A percentile compares a stretch with the other conserved stretches of the same genome.
Conservation (phyloP, 2,888 invertebrate genomes). For the Ypsolopha scabrella region DNA sequence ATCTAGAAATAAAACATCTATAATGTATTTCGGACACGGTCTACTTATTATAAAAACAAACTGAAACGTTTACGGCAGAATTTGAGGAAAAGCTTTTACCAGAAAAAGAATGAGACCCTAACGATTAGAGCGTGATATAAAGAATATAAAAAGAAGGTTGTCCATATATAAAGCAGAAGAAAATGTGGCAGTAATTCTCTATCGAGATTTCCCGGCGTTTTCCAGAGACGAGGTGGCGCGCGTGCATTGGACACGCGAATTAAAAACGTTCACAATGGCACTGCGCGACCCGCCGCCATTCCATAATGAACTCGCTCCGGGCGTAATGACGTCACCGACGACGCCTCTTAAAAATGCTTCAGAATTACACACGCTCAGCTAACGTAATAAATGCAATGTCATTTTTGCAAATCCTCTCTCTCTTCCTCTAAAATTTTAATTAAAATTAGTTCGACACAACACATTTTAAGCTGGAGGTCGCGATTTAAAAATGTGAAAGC, state of each 20-base stretch:
- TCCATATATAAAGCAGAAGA: slow-evolving; percentile 43
- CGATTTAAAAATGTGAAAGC: too few relatives aligned
- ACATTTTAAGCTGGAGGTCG: background rate
- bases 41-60: background rate
- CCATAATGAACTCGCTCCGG: slow-evolving; percentile 51
- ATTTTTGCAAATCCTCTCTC: background rate
- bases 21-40: slow-evolving; percentile 2
- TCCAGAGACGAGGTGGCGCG: slow-evolving; percentile 34
- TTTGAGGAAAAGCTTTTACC: background rate
- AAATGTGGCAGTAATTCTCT: slow-evolving; percentile 66
- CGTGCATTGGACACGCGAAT: slow-evolving; percentile 67
- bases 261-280: slow-evolving; percentile 65
- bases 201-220: slow-evolving; percentile 65
- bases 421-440: background rate
- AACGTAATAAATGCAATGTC: background rate
- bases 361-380: slow-evolving; percentile 17
- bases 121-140: slow-evolving; percentile 62
- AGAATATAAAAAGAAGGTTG: slow-evolving; percentile 56
- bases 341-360: slow-evolving; percentile 15
- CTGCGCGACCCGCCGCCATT: slow-evolving; percentile 38
- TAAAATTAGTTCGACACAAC: background rate
- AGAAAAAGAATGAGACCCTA: slow-evolving; percentile 25
- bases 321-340: slow-evolving; percentile 10
- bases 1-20: slow-evolving; percentile 26
- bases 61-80: background rate